Evolutionary conservation across 37 sponge, comb jelly and placozoan genomes (phyloP).

Genomic region (Theonella swinhoei): DNA sequence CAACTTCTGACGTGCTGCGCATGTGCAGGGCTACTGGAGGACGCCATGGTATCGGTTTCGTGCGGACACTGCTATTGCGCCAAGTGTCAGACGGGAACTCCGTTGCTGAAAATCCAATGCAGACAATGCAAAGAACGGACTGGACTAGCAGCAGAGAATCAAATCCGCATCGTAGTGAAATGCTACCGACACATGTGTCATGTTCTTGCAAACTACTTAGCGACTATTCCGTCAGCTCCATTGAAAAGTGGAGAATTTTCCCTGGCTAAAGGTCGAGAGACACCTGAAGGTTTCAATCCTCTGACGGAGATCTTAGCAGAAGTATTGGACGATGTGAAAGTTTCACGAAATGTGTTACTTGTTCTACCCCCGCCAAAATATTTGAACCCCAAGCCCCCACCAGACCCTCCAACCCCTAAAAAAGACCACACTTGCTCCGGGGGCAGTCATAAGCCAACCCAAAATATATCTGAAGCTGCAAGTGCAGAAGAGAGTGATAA

Average conservation of each 20-base stretch:
- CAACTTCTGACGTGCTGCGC: conserved; percentile 85
- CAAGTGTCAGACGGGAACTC: conserved; percentile 60
- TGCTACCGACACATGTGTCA: conserved; percentile 66
- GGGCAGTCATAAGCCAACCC: not conserved
- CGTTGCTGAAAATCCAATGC: conserved; percentile 69
- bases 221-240: not conserved
- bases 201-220: conserved; percentile 17
- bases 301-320: conserved; percentile 61
- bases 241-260: not conserved
- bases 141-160: conserved; percentile 47
- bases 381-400: conserved; percentile 12
- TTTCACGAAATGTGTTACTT: conserved; percentile 51
- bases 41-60: conserved; percentile 74
- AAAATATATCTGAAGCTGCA: not conserved
- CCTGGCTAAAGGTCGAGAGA: not conserved
- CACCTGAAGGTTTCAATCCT: conserved; percentile 13
- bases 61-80: conserved; percentile 85
- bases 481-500: not conserved
- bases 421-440: conserved; percentile 8
- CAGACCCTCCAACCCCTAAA: conserved; percentile 14
- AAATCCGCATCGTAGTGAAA: conserved; percentile 60
- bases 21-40: conserved; percentile 67
- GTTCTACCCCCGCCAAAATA: conserved; percentile 53
- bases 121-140: conserved; percentile 74
- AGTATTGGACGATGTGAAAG: conserved; percentile 36